phyloP scores from a whole-genome alignment of 2,113 vertebrate species.

The Calyptommatus sinebrachiatus region DNA sequence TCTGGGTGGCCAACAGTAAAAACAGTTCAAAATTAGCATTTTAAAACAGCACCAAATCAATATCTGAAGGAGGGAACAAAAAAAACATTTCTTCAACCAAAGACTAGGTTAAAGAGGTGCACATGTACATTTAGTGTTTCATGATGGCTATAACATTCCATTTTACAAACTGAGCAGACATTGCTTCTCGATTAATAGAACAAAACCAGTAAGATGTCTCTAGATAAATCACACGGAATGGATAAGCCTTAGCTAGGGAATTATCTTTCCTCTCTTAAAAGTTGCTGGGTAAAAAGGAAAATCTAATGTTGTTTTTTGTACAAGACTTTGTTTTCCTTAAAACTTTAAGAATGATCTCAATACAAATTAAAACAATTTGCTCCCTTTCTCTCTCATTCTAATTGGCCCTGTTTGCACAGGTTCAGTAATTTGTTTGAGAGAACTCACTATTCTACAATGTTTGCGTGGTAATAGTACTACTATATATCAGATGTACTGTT shows the following conservation, averaged over 20 bases:
- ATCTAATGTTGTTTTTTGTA: background rate
- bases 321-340: background rate
- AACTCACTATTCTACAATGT: too few species aligned
- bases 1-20: too few species aligned
- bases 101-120: too few species aligned
- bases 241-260: background rate
- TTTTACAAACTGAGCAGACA: constrained; percentile 14
- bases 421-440: too few species aligned
- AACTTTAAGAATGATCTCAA: background rate
- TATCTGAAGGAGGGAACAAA: too few species aligned
- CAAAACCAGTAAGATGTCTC: constrained; percentile 1
- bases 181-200: constrained; percentile 32
- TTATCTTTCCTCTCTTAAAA: constrained; percentile 13
- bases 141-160: background rate
- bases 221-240: constrained; percentile 24
- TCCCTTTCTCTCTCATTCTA: too few species aligned
- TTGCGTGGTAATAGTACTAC: too few species aligned
- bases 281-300: background rate
- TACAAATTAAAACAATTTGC: background rate
- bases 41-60: too few species aligned
- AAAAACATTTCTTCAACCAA: too few species aligned
- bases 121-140: background rate
- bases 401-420: too few species aligned
- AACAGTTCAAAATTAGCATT: too few species aligned
- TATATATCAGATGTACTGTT: too few species aligned